Percentiles rank a stretch among this genome's conserved stretches.
These are phyloP conservation scores for Cryptosula pallasiana DNA, from an alignment of 2,888 invertebrate genomes.

Conservation along the genomic window DNA sequence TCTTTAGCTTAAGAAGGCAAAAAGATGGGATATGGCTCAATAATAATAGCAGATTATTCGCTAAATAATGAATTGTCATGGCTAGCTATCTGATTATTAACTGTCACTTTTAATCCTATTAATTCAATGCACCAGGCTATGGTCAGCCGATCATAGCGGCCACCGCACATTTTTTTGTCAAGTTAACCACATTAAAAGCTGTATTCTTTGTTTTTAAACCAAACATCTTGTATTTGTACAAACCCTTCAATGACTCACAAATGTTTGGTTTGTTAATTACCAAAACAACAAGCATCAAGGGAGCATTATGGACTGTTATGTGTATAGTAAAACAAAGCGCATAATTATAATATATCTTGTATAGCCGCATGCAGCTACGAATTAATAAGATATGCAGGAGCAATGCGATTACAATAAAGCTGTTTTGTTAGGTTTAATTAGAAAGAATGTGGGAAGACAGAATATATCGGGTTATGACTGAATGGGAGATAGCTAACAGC, in stretches of 20 bases:
- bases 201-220: too few species aligned
- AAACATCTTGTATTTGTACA: background rate
- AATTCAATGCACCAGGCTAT: too few species aligned
- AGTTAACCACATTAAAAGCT: too few species aligned
- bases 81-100: too few species aligned
- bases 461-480: background rate
- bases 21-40: background rate
- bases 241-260: background rate
- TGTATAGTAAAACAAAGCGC: slow-evolving; percentile 7
- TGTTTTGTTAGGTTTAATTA: background rate
- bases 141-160: too few species aligned
- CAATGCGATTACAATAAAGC: background rate
- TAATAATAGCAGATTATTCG: too few species aligned
- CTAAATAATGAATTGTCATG: too few species aligned
- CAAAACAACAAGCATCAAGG: background rate
- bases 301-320: slow-evolving; percentile 7
- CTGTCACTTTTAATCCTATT: too few species aligned
- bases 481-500: background rate
- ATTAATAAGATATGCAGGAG: slow-evolving; percentile 1
- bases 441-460: slow-evolving; percentile 17
- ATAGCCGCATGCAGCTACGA: background rate
- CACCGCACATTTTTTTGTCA: too few species aligned
- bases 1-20: background rate
- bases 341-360: slow-evolving; percentile 18
- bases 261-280: background rate